These are phyloP conservation scores for Notothenia rossii DNA, from an alignment of 2,113 vertebrate genomes.

Conservation along the genomic window DNA sequence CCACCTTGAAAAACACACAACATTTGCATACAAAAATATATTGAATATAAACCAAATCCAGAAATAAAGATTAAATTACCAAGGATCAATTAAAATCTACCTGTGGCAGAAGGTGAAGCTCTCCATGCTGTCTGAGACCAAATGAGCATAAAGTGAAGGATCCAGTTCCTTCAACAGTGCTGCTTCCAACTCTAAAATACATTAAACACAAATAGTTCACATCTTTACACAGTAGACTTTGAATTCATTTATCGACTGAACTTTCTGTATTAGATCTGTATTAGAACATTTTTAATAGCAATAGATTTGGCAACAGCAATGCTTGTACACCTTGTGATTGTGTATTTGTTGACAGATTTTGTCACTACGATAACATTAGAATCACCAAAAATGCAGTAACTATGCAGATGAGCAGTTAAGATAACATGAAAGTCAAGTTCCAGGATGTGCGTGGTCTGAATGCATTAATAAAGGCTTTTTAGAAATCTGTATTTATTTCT, in stretches of 20 bases:
- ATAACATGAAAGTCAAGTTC: background rate
- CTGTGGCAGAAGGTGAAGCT: conserved; percentile 86
- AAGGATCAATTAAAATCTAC: conserved; percentile 48
- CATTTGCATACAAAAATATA: background rate
- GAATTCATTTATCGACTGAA: background rate
- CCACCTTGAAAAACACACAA: conserved; percentile 77
- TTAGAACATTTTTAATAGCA: no score
- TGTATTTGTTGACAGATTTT: background rate
- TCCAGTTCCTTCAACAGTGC: conserved; percentile 85
- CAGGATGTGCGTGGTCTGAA: no score
- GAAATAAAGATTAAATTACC: background rate
- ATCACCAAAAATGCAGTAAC: no score
- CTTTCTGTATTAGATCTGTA: background rate
- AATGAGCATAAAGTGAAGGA: conserved; percentile 80
- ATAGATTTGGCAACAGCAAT: no score
- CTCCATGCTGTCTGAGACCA: conserved; percentile 82
- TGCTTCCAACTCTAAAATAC: conserved; percentile 82
- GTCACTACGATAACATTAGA: no score
- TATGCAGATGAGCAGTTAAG: no score
- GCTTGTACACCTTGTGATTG: background rate
- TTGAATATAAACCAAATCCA: background rate
- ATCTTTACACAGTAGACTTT: background rate
- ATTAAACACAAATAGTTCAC: conserved; percentile 9
- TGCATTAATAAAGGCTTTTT: background rate
- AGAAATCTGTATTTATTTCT: background rate